Base-by-base conservation (phyloP, 2,888 invertebrate species). In the Caenorhabditis doughertyi region DNA sequence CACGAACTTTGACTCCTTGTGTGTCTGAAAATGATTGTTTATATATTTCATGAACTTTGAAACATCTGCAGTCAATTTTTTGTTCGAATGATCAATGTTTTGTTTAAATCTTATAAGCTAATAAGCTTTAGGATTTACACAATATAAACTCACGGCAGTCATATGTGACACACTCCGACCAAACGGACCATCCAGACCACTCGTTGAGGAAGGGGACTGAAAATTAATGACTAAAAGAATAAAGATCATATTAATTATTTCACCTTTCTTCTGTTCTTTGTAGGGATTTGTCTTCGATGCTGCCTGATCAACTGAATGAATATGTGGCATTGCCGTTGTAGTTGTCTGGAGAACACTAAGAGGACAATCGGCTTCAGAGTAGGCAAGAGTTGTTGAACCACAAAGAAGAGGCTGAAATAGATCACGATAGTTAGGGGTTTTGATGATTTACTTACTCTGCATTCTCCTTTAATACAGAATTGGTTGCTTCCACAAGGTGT, bases 401-500 rank as follows among this genome's bases (percentile, higher is more conserved):
- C 81, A 84, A 0, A 72, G 58, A 2, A 81, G 35, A 21, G 79
- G 74, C 81, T 76, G 71, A 23, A 76, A 62, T 35, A n/a, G n/a
- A n/a, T n/a, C n/a, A n/a, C n/a, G 2, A 39, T 2, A 42, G 13
- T 13, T 42, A 3, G 44, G 44, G 18, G 3, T n/a, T 3, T 18
- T 3, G 44, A 2, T 47, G 18, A 18, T 18, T 18, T n/a, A 13
- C 70, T 51, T 32, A 84, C 83, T 35, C 84, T 72, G 71, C 89
- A 89, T 56, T 88, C 87, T 81, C 89, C 90, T 62, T 90, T 90
- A 56, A 90, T 85, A 65, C 90, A 90, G 76, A 72, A 90, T n/a
- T 83, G 84, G 39, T 81, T 81, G 9, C 23, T 32, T 9, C 89
- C 90, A 80, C 90, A 90, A 0, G 90, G 90, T 13, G 89, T 89